Base-by-base conservation (phyloP, 2,113 vertebrate genomes). In the Pseudorhombus dupliciocellatus region DNA sequence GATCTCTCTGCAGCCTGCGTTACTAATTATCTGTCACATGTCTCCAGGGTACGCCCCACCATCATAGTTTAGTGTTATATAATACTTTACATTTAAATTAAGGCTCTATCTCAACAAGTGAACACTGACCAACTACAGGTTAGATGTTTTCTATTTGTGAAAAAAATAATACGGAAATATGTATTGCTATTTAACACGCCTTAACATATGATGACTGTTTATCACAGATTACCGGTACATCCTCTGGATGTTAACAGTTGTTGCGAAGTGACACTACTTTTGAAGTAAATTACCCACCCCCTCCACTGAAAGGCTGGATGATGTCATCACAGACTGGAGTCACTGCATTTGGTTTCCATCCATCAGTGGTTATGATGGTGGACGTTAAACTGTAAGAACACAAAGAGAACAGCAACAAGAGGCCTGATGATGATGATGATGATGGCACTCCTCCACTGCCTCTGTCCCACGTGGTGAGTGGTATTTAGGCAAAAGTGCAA, bases 351-450 rank as follows among this genome's bases (percentile, higher is more conserved):
- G 14, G 59, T 82, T 81, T 68, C 42, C 28, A 46, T 34, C 58
- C 30, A 37, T 11, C 20, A 69, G 8, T 21, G 46, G 54, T 54
- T 60, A 58, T 37, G 64, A 24, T 54, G 15, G 40, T 16, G 16
- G 5, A 44, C 18, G 40, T 44, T 0, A 44, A 44, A 44, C 40
- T 44, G 40, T 18, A 15, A 44, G 20, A 20, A 48, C 10, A 48
- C 46, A n/a, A 71, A 51, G 48, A 75, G 55, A 56, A 62, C n/a
- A 73, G 25, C 20, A 62, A 58, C 28, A 62, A 54, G 71, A 81
- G 56, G 73, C 56, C 63, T 56, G 67, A 77, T 24, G 44, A 48
- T 66, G 66, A 57, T 30, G 52, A 59, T 56, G 67, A 77, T 24
- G 44, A 48, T 66, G 66, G 53, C 25, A 65, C 37, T n/a, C 46